Evolutionary conservation across 2,797 vertebrate species (phyloP).

Genomic region (Astyanax mexicanus): DNA sequence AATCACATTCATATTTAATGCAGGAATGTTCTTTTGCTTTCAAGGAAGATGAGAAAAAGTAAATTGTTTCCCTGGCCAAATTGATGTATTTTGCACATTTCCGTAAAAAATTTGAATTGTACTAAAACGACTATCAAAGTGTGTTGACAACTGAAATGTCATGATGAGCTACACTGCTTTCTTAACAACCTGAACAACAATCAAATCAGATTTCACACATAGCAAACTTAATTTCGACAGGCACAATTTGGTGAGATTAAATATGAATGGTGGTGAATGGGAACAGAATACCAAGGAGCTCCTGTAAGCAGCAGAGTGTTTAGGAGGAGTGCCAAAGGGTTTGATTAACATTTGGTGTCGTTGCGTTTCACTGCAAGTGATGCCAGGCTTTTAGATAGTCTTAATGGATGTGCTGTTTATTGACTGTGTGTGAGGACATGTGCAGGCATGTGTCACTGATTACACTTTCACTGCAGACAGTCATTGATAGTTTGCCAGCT

Average conservation of each 20-base stretch:
- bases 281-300: neutral
- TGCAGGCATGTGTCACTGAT: slow-evolving; percentile 25
- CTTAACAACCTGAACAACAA: neutral
- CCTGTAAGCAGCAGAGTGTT: slow-evolving; percentile 18
- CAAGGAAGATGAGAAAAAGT: too few species aligned
- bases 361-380: slow-evolving; percentile 30
- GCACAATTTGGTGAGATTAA: slow-evolving; percentile 8
- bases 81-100: too few species aligned
- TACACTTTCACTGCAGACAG: slow-evolving; percentile 23
- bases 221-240: neutral
- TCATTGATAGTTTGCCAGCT: neutral
- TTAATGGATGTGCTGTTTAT: slow-evolving; percentile 40
- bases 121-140: too few species aligned
- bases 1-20: too few species aligned
- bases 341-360: slow-evolving; percentile 42
- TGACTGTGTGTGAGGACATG: slow-evolving; percentile 19
- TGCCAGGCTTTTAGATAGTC: slow-evolving; percentile 38
- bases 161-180: too few species aligned
- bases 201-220: neutral
- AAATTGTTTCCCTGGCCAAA: too few species aligned
- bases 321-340: slow-evolving; percentile 29
- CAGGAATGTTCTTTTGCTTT: too few species aligned
- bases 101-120: too few species aligned
- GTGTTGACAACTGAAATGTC: too few species aligned
- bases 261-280: neutral